These are phyloP conservation scores for Apus apus DNA, from an alignment of 2,113 vertebrate species.

Conservation along the genomic window DNA sequence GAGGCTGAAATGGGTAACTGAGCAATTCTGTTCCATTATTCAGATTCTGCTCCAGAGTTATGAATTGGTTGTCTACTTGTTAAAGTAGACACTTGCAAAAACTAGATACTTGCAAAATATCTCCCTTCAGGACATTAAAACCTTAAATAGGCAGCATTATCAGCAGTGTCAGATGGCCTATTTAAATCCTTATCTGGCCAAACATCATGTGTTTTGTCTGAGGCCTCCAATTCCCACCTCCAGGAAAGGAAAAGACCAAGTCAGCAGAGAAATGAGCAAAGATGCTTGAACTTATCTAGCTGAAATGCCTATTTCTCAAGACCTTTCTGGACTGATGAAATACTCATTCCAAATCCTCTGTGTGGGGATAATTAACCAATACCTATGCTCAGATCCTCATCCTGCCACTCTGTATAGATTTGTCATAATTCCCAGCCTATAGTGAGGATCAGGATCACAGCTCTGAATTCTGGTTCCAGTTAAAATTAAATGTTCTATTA, in stretches of 20 bases:
- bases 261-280: neutral
- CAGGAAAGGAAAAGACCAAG: neutral
- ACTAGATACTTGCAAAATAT: neutral
- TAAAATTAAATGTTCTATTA: neutral
- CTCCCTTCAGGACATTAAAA: neutral
- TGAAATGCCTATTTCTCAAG: neutral
- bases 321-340: conserved; percentile 14
- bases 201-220: neutral
- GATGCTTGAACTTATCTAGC: neutral
- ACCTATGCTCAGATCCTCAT: neutral
- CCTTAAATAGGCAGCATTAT: neutral
- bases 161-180: neutral
- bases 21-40: neutral
- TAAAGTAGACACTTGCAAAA: too few species aligned
- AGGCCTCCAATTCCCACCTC: neutral
- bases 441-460: neutral
- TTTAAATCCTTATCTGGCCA: neutral
- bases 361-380: neutral
- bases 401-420: neutral
- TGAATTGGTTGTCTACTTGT: neutral
- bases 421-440: neutral
- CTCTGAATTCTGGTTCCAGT: neutral
- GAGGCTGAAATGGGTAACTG: neutral
- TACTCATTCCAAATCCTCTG: neutral
- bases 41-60: neutral